Evolutionary conservation across 2,888 invertebrate species (phyloP), one percentile per base, ranked within the genome.

Genomic region (Thysanoteuthis rhombus): DNA sequence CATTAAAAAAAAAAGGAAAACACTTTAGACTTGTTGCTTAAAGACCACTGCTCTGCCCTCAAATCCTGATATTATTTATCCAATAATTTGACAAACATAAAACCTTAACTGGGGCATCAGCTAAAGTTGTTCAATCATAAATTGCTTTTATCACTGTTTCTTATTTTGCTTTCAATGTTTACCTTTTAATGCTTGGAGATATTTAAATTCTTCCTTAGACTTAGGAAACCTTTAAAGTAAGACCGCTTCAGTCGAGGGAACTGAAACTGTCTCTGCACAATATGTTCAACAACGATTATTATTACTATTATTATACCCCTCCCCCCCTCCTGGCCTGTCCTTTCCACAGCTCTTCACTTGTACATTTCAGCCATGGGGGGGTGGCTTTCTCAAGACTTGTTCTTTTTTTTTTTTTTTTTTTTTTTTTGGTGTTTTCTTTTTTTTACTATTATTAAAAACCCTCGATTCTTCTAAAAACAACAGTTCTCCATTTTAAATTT

Each of bases 131-230:
- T 92, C 36, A 92, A 92, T 92, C 45, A 92, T 92, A 92, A 92
- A 92, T 92, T 92, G 92, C 92, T 42, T 92, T 92, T 92, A 28
- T 92, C 45, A 92, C 92, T 92, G 92, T 92, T 92, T 91, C 32
- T 91, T 91, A 40, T 92, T 92, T 92, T 92, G 40, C 42, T 92
- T 92, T 92, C 42, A 92, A 92, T 92, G 92, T 92, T 92, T 90
- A 36, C 90, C 90, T 25, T 52, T 52, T 28, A 45, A 92, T 92
- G 92, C n/a, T 92, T 92, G 40, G n/a, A 92, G 40, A 45, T 75
- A n/a, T 75, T 75, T 36, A 75, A 75, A n/a, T 75, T 75, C n/a
- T n/a, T 75, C 45, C 39, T 28, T 91, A 91, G 91, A 92, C 42
- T 92, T 45, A 45, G 42, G 19, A 40, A 25, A 40, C 36, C 40